A percentile compares a stretch with the other conserved stretches of the same genome.
These are phyloP conservation scores for Perithous albicinctus DNA, from an alignment of 2,888 invertebrate species.

Conservation along the genomic window DNA sequence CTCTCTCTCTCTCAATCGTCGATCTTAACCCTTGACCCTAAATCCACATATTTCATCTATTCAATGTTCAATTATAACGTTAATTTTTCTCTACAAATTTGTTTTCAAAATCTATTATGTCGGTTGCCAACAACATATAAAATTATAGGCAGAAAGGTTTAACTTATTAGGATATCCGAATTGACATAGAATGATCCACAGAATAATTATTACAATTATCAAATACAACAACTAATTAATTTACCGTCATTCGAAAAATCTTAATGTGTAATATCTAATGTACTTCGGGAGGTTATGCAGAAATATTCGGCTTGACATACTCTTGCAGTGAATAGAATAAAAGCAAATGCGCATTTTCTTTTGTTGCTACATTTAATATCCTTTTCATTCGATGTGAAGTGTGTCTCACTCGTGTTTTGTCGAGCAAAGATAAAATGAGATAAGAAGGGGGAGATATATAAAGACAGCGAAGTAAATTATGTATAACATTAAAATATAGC, in stretches of 20 bases:
- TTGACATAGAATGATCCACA: too few species aligned
- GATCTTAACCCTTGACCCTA: background rate
- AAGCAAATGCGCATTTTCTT: conserved; percentile 12
- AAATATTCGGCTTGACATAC: background rate
- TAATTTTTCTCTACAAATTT: too few species aligned
- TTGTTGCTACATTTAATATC: background rate
- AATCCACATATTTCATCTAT: background rate
- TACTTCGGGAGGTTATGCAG: too few species aligned
- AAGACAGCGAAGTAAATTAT: background rate
- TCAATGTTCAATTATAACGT: too few species aligned
- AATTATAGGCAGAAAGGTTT: too few species aligned
- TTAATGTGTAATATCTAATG: too few species aligned
- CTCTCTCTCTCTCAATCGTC: background rate
- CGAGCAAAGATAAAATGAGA: background rate
- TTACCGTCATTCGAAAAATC: too few species aligned
- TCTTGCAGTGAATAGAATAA: background rate
- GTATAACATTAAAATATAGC: conserved; percentile 14
- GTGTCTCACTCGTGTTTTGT: background rate
- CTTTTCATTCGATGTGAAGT: background rate
- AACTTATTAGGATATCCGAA: too few species aligned
- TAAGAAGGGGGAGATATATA: background rate
- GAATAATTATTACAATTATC: too few species aligned
- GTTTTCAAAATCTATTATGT: too few species aligned
- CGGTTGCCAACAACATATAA: too few species aligned
- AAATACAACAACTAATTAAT: too few species aligned